phyloP scores from a whole-genome alignment of 2,797 vertebrate species.

The Falco novaeseelandiae region DNA sequence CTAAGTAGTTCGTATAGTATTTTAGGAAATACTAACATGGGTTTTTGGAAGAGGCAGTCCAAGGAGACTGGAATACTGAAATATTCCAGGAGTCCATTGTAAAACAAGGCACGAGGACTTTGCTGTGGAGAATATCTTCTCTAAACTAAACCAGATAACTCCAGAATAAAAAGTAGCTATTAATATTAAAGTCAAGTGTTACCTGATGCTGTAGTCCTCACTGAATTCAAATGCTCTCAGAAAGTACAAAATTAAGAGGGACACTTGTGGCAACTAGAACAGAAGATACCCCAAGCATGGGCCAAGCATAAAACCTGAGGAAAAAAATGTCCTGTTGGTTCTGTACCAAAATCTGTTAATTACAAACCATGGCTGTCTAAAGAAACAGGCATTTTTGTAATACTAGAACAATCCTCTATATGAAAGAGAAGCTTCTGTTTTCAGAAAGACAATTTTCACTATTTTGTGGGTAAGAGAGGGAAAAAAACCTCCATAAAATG shows the following conservation, averaged over 20 bases:
- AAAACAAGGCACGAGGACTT: neutral
- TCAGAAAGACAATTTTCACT: neutral
- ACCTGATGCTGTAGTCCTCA: neutral
- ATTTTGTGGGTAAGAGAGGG: neutral
- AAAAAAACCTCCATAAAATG: neutral
- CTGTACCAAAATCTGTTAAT: neutral
- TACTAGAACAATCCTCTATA: neutral
- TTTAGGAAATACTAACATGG: neutral
- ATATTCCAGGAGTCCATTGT: neutral
- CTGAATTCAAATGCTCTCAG: neutral
- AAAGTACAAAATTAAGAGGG: neutral
- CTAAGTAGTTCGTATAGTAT: neutral
- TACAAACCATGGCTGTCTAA: neutral
- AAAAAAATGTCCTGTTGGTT: neutral
- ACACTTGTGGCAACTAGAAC: neutral
- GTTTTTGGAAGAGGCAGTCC: neutral
- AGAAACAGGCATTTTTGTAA: neutral
- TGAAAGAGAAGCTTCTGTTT: neutral
- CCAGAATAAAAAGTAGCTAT: conserved; percentile 14
- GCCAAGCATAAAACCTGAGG: neutral
- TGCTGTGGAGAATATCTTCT: neutral
- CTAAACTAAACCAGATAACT: neutral
- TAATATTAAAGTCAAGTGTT: conserved; percentile 32
- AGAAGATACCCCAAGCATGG: neutral
- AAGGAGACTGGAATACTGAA: neutral